Evolutionary conservation across 2,797 vertebrate genomes (phyloP), one percentile per base, ranked within the genome.

Genomic region (Enoplosus armatus): DNA sequence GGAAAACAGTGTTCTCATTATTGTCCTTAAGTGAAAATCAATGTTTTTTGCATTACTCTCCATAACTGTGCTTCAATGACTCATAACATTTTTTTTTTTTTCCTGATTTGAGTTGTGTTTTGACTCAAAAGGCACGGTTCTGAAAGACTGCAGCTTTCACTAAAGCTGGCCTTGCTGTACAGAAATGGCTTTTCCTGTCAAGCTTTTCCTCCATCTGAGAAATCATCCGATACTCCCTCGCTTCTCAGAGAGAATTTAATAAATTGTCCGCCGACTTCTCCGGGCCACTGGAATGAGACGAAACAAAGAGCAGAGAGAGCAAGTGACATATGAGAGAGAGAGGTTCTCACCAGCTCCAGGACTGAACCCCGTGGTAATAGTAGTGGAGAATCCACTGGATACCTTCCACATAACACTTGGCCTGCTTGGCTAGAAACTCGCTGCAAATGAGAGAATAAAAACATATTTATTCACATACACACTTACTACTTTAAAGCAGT

Each of bases 371-470:
- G 22, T 99, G 98, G 89, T 99, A 99, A 84, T 99, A 99, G 90
- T 99, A 99, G 91, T 99, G 98, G 45, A 99, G 96, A 93, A 99
- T 98, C 98, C 98, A 99, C 79, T 99, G 98, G 93, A 99, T 98
- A 54, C 98, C 98, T 90, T 97, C 97, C 70, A 99, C 96, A 18
- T 99, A 99, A 91, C 98, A 98, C 81, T 93, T 93, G 75, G 98
- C 97, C 91, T 99, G 98, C 58, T 92, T 89, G 77, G 97, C 97
- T 73, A 99, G 94, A 92, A 99, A 99, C 60, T 97, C 98, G 85
- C 98, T 99, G 90, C 22, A 92, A 89, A 85, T 20, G 9, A 79
- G 51, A 90, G 77, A 84, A 64, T 20, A 37, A 55, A 77, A 35
- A n/a, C n/a, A n/a, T n/a, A n/a, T n/a, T n/a, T n/a, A n/a, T n/a